Percentiles rank a stretch among this genome's conserved stretches.
These are phyloP conservation scores for Ctenochaetus hawaiiensis DNA, from an alignment of 2,797 vertebrate genomes.

Conservation along the genomic window DNA sequence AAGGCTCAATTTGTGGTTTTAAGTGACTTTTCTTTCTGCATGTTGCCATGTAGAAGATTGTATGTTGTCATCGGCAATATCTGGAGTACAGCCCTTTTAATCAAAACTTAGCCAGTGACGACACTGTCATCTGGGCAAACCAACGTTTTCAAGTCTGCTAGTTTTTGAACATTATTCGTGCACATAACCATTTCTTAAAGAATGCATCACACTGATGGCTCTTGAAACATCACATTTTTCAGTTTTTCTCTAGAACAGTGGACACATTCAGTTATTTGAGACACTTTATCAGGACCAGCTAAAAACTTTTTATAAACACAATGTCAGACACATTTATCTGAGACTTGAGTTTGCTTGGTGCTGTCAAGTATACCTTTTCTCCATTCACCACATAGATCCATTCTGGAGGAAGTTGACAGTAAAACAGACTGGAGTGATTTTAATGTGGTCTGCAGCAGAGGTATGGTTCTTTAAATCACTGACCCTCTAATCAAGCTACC, in stretches of 20 bases:
- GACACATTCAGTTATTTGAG: slow-evolving; percentile 11
- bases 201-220: slow-evolving; percentile 26
- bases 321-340: slow-evolving; percentile 38
- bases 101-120: slow-evolving; percentile 31
- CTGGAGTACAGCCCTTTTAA: slow-evolving; percentile 17
- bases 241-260: slow-evolving; percentile 14
- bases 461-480: slow-evolving; percentile 29
- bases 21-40: slow-evolving; percentile 29
- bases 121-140: slow-evolving; percentile 26
- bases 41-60: slow-evolving; percentile 34
- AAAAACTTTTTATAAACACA: slow-evolving; percentile 39
- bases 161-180: slow-evolving; percentile 39
- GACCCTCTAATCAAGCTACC: slow-evolving; percentile 32
- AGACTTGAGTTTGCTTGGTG: background rate
- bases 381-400: slow-evolving; percentile 25
- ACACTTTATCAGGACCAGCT: slow-evolving; percentile 38
- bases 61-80: slow-evolving; percentile 53
- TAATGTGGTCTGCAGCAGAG: slow-evolving; percentile 34
- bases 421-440: slow-evolving; percentile 22
- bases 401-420: slow-evolving; percentile 24
- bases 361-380: slow-evolving; percentile 28
- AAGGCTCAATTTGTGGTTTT: slow-evolving; percentile 47
- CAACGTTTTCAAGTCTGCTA: slow-evolving; percentile 39
- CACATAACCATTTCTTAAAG: slow-evolving; percentile 33
- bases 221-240: slow-evolving; percentile 13